Base-by-base conservation (phyloP, 2,888 invertebrate species). In the Glaucopsyche alexis region DNA sequence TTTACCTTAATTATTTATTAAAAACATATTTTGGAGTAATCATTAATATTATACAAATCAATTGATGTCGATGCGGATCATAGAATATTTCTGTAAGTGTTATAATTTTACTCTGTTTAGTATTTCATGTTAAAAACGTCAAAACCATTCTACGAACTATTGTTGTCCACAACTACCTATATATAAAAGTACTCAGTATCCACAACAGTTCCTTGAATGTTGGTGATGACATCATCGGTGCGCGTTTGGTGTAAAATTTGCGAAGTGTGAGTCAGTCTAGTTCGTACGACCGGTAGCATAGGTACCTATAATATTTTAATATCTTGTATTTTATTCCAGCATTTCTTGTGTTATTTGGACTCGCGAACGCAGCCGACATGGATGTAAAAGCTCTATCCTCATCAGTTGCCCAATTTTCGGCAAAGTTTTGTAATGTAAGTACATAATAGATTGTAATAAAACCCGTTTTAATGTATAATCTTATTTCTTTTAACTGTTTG, bases 371-470 rank as follows among this genome's bases (percentile, higher is more conserved):
- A 13, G 42, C 80, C 77, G 85, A 81, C 67, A 91, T 93, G 88
- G 87, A 90, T 78, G 77, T 86, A 52, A 88, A 88, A 80, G 80
- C 83, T 38, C 76, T 91, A n/a, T 85, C 89, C 71, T 82, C 86
- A 47, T 82, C 87, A 49, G 85, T 93, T 74, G 86, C 89, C 14
- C 83, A 84, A 73, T 93, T 93, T 80, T 90, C 93, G 19, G 88
- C 91, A 0, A 89, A 88, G 77, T 91, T 94, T 78, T 93, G 92
- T 78, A 90, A 93, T 88, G 94, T 94, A 84, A 90, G 90, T 89
- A 73, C 2, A 8, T 9, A 29, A 38, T 45, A 13, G 3, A 60
- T 60, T 60, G 29, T 60, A 14, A 13, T 60, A 38, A 29, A 60
- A 60, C 13, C 4, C 9, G 29, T 19, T 38, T 60, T 13, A 13